phyloP scores from a whole-genome alignment of 2,113 vertebrate species.

The Acrocephalus arundinaceus region DNA sequence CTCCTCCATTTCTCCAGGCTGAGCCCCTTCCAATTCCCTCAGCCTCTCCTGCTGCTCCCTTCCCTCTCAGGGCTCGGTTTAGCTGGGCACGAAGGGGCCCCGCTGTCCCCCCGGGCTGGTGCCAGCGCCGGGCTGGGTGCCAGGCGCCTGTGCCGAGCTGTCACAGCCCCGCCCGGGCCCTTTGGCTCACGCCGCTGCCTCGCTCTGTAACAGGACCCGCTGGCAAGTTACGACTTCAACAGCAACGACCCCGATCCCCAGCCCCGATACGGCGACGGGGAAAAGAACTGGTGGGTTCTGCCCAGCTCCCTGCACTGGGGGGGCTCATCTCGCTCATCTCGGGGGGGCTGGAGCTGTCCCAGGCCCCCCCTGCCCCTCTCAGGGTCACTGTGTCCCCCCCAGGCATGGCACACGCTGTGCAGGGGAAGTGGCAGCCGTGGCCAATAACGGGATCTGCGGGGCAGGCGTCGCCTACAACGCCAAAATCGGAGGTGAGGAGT shows the following conservation, averaged over 20 bases:
- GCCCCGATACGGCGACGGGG: slow-evolving; percentile 51
- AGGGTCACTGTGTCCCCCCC: neutral
- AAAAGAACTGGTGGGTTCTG: slow-evolving; percentile 74
- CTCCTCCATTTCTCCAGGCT: neutral
- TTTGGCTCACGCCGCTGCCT: accelerated
- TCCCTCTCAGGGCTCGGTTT: neutral
- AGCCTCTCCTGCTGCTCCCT: neutral
- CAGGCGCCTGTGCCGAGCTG: neutral
- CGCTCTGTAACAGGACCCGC: slow-evolving; percentile 67
- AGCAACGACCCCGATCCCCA: slow-evolving; percentile 78
- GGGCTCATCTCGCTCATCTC: no score
- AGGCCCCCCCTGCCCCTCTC: neutral
- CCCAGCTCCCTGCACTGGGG: neutral
- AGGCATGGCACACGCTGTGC: slow-evolving; percentile 83
- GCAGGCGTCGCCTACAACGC: slow-evolving; percentile 72
- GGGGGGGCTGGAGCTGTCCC: accelerated
- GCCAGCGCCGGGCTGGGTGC: neutral
- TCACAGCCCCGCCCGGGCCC: neutral
- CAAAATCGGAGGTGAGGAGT: slow-evolving; percentile 69
- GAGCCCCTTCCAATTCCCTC: neutral
- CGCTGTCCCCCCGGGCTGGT: accelerated
- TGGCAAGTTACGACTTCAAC: slow-evolving; percentile 79
- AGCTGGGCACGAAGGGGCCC: neutral
- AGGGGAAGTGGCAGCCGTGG: slow-evolving; percentile 71
- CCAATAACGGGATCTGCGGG: slow-evolving; percentile 73